A percentile compares a stretch with the other conserved stretches of the same genome.
These are phyloP conservation scores for Drosophila arizonae DNA, from an alignment of 1,140 invertebrate species.

Conservation along the genomic window DNA sequence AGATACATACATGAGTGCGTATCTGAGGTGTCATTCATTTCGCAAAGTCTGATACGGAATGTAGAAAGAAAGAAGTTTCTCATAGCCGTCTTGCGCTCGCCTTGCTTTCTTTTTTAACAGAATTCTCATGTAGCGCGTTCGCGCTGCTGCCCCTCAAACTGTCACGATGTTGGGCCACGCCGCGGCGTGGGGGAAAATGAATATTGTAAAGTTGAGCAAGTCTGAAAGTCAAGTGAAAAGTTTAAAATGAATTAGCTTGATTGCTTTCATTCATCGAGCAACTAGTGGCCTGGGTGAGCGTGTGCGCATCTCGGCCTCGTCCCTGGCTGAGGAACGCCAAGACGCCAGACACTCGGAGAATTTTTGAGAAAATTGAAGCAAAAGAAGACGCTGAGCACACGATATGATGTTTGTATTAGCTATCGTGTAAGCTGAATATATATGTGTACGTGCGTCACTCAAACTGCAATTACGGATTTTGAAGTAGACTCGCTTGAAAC, in stretches of 20 bases:
- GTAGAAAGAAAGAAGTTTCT: slow-evolving; percentile 13
- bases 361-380: slow-evolving; percentile 3
- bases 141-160: slow-evolving; percentile 18
- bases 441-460: slow-evolving; percentile 33
- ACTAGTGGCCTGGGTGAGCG: slow-evolving; percentile 8
- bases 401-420: slow-evolving; percentile 22
- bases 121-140: slow-evolving; percentile 32
- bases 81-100: neutral
- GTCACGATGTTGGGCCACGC: slow-evolving; percentile 26
- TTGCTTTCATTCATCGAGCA: slow-evolving; percentile 37
- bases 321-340: neutral
- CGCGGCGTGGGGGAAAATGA: slow-evolving; percentile 33
- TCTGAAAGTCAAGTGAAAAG: slow-evolving; percentile 53
- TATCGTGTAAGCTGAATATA: slow-evolving; percentile 3
- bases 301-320: neutral
- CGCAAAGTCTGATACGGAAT: slow-evolving; percentile 7
- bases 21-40: slow-evolving; percentile 49
- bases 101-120: slow-evolving; percentile 26
- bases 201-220: slow-evolving; percentile 43
- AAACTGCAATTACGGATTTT: slow-evolving; percentile 63
- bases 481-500: slow-evolving; percentile 35
- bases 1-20: slow-evolving; percentile 8
- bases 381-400: slow-evolving; percentile 8
- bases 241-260: slow-evolving; percentile 64
- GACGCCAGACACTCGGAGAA: neutral